Evolutionary conservation across 2,888 invertebrate species (phyloP).

Genomic region (Phyllotreta striolata): DNA sequence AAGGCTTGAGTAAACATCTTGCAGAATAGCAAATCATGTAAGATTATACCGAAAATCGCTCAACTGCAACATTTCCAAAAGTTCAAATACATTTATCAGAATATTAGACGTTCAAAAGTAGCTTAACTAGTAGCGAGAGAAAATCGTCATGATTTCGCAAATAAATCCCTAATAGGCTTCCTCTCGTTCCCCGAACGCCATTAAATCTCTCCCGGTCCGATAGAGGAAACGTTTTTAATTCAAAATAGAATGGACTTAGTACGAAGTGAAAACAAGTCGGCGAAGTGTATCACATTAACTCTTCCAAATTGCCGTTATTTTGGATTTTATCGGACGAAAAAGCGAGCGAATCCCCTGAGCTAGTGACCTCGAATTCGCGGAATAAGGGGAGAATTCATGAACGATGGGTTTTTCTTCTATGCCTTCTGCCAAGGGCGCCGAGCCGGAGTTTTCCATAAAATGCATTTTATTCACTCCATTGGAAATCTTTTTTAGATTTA

Average conservation of each 20-base stretch:
- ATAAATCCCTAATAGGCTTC: not conserved
- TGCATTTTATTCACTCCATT: no score
- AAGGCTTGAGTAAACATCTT: constrained; percentile 27
- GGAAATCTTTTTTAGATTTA: no score
- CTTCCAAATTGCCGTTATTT: constrained; percentile 30
- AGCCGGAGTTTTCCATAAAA: no score
- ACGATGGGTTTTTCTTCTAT: constrained; percentile 22
- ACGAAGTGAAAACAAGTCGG: constrained; percentile 28
- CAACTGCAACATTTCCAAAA: no score
- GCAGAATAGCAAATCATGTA: constrained; percentile 19
- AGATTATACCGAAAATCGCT: constrained; percentile 3
- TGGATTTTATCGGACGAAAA: constrained; percentile 28
- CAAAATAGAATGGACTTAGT: constrained; percentile 6
- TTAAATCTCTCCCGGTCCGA: constrained; percentile 2
- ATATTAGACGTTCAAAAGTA: no score
- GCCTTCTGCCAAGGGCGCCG: not conserved
- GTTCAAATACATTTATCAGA: no score
- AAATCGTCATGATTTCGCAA: not conserved
- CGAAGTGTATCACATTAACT: constrained; percentile 32
- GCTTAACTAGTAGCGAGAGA: not conserved
- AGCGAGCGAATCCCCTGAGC: constrained; percentile 19
- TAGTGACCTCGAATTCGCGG: constrained; percentile 21
- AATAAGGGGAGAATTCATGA: constrained; percentile 23
- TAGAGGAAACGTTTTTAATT: constrained; percentile 2
- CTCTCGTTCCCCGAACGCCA: not conserved